Evolutionary conservation across 2,113 vertebrate species (phyloP), one percentile per base, ranked within the genome.

Genomic region (Trogon melanurus): DNA sequence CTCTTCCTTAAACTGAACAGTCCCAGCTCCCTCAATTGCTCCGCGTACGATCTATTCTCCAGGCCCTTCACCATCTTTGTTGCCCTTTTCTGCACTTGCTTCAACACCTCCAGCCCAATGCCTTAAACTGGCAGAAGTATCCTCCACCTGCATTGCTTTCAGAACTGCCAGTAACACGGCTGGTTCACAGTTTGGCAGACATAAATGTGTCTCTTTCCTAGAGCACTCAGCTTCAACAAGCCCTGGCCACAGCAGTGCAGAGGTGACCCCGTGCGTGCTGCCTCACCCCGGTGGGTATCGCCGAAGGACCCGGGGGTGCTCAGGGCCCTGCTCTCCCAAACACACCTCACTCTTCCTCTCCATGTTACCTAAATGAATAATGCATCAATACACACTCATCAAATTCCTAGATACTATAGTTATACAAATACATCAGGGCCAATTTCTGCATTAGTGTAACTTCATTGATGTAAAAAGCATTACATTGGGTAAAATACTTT

Each of bases 381-480:
- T 91, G 70, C 74, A 94, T 71, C 69, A 95, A 84, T 30, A 84
- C 3, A 1, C 2, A 2, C 73, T 81, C 93, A 91, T 69, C 91
- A 50, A 16, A 60, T 82, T 83, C 66, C 75, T 38, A 58, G 79
- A 85, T 83, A 41, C 88, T 95, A 73, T 92, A 95, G 94, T 95
- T 96, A 29, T 62, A 89, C 23, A 50, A 70, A 82, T 58, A 44
- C 74, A 89, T 44, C 71, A 45, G 74, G 58, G 93, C 87, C 89
- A 96, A 94, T 87, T 50, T 67, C 78, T 74, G 44, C 91, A 92
- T 92, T 93, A 95, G 58, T 47, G 44, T 62, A 80, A 67, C 67
- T 90, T 73, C 60, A 23, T 48, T 86, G 88, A 89, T 57, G 34
- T 71, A 62, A 78, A 83, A 88, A 69, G 41, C 66, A 75, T 89